Evolutionary conservation across 2,797 vertebrate genomes (phyloP).

Genomic region (Cuculus canorus): DNA sequence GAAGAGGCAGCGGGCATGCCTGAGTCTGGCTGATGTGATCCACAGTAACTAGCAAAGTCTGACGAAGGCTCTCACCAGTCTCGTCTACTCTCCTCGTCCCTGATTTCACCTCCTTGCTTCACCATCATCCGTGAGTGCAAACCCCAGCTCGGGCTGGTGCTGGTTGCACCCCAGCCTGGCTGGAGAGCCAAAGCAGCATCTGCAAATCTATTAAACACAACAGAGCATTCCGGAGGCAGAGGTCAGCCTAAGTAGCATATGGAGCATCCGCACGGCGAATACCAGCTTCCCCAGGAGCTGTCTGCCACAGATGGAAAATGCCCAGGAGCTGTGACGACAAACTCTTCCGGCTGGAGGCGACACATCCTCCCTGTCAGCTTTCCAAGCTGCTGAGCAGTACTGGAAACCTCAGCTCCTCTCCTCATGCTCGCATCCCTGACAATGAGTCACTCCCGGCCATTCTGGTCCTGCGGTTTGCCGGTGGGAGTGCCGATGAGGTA

Average conservation of each 20-base stretch:
- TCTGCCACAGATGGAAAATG: slow-evolving; percentile 45
- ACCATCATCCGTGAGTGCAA: not conserved
- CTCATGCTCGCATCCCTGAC: not conserved
- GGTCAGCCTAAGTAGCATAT: slow-evolving; percentile 51
- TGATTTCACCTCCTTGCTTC: not conserved
- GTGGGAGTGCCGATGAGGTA: slow-evolving; percentile 9
- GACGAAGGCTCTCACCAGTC: not conserved
- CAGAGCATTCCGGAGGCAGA: not conserved
- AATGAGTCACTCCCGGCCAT: not conserved
- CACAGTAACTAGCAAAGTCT: not conserved
- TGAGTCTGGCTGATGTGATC: not conserved
- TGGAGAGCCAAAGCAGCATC: slow-evolving; percentile 11
- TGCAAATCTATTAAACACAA: not conserved
- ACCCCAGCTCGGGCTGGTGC: not conserved
- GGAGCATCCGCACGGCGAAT: not conserved
- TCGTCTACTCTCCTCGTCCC: not conserved
- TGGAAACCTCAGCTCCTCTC: slow-evolving; percentile 9
- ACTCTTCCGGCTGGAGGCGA: not conserved
- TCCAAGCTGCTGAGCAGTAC: slow-evolving; percentile 20
- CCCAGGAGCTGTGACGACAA: slow-evolving; percentile 29
- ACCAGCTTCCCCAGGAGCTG: not conserved
- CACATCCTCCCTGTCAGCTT: not conserved
- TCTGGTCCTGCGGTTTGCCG: not conserved
- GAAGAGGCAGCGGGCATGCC: not conserved
- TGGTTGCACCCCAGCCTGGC: not conserved